phyloP scores from a whole-genome alignment of 2,797 vertebrate species.

The Coilia nasus region DNA sequence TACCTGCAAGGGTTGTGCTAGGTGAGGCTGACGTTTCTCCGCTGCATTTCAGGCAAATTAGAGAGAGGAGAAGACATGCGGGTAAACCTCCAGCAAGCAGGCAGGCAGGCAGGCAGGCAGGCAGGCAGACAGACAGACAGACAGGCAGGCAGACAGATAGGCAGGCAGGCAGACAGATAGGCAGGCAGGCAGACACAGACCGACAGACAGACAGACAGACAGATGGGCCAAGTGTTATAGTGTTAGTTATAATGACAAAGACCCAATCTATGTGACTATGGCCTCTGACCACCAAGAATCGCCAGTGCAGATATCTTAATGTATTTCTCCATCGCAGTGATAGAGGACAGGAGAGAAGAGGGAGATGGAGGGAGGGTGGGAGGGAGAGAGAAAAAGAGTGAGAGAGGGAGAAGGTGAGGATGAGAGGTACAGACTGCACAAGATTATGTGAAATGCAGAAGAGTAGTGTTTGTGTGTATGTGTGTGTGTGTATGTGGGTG shows the following conservation, averaged over 20 bases:
- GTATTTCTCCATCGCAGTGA: slow-evolving; percentile 47
- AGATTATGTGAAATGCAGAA: too few relatives aligned
- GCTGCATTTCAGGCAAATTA: too few relatives aligned
- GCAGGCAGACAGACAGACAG: too few relatives aligned
- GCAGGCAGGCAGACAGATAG: slow-evolving; percentile 14
- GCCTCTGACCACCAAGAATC: slow-evolving; percentile 46
- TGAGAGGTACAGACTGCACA: too few relatives aligned
- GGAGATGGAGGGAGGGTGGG: slow-evolving; percentile 34
- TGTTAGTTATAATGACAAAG: slow-evolving; percentile 8
- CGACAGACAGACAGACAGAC: background rate
- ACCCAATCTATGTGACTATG: slow-evolving; percentile 44
- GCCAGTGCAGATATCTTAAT: slow-evolving; percentile 50
- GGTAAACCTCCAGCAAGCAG: too few relatives aligned
- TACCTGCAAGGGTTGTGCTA: too few relatives aligned
- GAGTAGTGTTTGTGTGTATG: too few relatives aligned
- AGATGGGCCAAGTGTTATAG: too few relatives aligned
- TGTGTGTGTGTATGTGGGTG: too few relatives aligned
- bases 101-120: background rate
- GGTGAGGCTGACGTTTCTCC: too few relatives aligned
- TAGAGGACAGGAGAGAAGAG: slow-evolving; percentile 34
- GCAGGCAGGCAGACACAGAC: background rate
- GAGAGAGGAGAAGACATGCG: too few relatives aligned
- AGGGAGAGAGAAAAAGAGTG: background rate
- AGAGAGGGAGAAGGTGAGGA: background rate
- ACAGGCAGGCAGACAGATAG: background rate